phyloP scores from a whole-genome alignment of 2,113 vertebrate species.

The Microcebus jonahi region DNA sequence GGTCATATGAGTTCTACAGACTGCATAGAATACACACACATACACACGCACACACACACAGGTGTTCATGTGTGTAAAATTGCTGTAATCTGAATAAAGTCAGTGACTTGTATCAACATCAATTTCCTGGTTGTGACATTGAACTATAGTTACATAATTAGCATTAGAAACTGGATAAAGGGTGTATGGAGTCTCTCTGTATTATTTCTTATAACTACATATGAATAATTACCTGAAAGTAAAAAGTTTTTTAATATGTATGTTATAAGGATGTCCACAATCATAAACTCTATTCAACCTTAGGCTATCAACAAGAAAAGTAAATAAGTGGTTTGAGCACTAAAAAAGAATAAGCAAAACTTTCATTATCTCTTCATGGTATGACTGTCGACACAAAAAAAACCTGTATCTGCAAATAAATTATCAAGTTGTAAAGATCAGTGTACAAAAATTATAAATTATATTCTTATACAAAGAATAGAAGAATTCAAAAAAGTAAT shows the following conservation, averaged over 20 bases:
- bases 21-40: background rate
- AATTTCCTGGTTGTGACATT: background rate
- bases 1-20: background rate
- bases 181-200: background rate
- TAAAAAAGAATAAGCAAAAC: background rate
- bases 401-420: background rate
- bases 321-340: background rate
- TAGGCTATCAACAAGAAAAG: background rate
- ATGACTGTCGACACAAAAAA: background rate
- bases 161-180: background rate
- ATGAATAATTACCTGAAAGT: background rate
- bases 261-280: background rate
- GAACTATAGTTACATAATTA: background rate
- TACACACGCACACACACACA: background rate
- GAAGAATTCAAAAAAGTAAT: conserved; percentile 10
- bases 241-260: background rate
- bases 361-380: background rate
- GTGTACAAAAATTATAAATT: background rate
- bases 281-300: background rate
- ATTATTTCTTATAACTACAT: background rate
- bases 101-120: background rate
- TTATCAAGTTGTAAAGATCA: background rate
- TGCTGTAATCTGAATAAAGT: background rate
- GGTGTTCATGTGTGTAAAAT: background rate
- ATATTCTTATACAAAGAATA: background rate